Conservation (phyloP, 2,888 invertebrate species). For the Altica lythri region DNA sequence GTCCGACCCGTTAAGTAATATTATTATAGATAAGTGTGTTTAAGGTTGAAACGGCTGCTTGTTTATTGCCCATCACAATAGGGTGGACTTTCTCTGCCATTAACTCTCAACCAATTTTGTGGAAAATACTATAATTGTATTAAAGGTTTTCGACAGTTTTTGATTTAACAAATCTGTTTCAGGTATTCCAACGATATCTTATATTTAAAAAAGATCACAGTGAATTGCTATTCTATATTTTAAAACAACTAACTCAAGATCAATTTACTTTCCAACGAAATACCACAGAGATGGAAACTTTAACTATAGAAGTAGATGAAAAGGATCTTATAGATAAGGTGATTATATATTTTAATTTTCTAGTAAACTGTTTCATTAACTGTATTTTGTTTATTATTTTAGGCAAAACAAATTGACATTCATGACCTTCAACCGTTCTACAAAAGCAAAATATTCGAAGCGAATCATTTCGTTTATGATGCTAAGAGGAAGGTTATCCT, state of each 20-base stretch:
- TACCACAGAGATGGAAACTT: conserved; percentile 62
- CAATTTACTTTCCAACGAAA: conserved; percentile 84
- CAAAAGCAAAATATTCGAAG: conserved; percentile 85
- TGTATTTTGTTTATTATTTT: conserved; percentile 39
- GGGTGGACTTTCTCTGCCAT: too few relatives aligned
- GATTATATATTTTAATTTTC: conserved; percentile 16
- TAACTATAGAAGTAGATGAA: conserved; percentile 82
- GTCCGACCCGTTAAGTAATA: too few relatives aligned
- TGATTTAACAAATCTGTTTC: too few relatives aligned
- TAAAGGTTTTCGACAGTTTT: too few relatives aligned
- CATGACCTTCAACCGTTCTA: conserved; percentile 89
- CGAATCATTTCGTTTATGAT: conserved; percentile 88
- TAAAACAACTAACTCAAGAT: conserved; percentile 91
- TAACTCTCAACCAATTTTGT: too few relatives aligned
- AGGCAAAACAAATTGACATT: conserved; percentile 92
- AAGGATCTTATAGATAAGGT: conserved; percentile 75
- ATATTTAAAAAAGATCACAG: conserved; percentile 95
- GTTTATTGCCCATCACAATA: too few relatives aligned
- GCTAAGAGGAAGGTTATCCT: conserved; percentile 81
- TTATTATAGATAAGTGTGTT: too few relatives aligned
- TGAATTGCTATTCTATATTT: conserved; percentile 91
- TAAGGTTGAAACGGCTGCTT: too few relatives aligned
- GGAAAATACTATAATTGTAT: too few relatives aligned
- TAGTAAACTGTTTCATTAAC: neutral
- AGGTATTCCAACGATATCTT: conserved; percentile 93